phyloP scores from a whole-genome alignment of 2,888 invertebrate genomes.

The Mayetiola destructor region DNA sequence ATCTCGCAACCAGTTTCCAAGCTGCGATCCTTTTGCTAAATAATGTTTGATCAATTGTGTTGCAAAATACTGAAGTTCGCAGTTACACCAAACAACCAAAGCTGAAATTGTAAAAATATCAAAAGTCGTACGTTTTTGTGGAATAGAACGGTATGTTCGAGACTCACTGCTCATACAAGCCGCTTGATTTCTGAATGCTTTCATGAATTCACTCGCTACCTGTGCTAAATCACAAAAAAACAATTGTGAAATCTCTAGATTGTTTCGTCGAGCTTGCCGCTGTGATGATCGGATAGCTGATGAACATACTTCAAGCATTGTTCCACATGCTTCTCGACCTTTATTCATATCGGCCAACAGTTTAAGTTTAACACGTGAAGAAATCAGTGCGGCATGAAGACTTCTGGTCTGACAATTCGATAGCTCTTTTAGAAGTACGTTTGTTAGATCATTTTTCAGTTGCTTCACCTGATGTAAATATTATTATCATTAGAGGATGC shows the following conservation, averaged over 20 bases:
- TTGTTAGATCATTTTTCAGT: slow-evolving; percentile 62
- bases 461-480: slow-evolving; percentile 51
- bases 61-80: slow-evolving; percentile 63
- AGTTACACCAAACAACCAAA: slow-evolving; percentile 82
- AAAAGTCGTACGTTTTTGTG: background rate
- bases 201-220: slow-evolving; percentile 57
- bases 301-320: slow-evolving; percentile 31
- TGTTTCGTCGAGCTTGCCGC: slow-evolving; percentile 33
- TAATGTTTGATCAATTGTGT: slow-evolving; percentile 75
- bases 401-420: slow-evolving; percentile 83
- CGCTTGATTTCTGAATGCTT: slow-evolving; percentile 65
- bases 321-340: slow-evolving; percentile 34
- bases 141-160: slow-evolving; percentile 4
- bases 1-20: slow-evolving; percentile 74
- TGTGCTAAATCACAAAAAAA: slow-evolving; percentile 55
- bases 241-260: slow-evolving; percentile 40
- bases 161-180: slow-evolving; percentile 54
- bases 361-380: slow-evolving; percentile 67
- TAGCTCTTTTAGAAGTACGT: slow-evolving; percentile 75
- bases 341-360: slow-evolving; percentile 44
- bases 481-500: slow-evolving; percentile 16
- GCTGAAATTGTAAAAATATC: slow-evolving; percentile 35
- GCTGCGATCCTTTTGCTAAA: slow-evolving; percentile 73
- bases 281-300: slow-evolving; percentile 31
- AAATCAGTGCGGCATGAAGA: slow-evolving; percentile 74